These are phyloP conservation scores for Scaptomyza pallida DNA, from an alignment of 1,140 invertebrate genomes.

Conservation along the genomic window DNA sequence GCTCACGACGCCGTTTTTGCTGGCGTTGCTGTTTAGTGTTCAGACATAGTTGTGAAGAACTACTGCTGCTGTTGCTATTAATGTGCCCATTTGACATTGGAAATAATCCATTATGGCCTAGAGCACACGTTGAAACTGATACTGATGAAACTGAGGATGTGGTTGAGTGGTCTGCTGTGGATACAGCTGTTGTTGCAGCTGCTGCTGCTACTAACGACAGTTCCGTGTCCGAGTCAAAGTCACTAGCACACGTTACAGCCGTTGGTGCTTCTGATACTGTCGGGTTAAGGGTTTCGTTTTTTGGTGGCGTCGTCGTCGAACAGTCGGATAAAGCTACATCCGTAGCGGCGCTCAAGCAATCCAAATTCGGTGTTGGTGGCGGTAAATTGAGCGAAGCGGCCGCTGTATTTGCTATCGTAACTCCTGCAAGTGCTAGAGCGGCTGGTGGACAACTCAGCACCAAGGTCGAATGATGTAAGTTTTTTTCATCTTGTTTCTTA, in stretches of 20 bases:
- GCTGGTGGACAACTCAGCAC: constrained; percentile 5
- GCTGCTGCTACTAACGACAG: constrained; percentile 73
- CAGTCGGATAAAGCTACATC: constrained; percentile 35
- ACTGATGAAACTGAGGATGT: constrained; percentile 36
- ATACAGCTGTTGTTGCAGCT: constrained; percentile 31
- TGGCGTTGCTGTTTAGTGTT: constrained; percentile 89
- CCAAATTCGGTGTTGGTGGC: constrained; percentile 51
- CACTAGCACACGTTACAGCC: constrained; percentile 57
- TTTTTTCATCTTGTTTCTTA: constrained; percentile 15
- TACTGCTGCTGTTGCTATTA: constrained; percentile 33
- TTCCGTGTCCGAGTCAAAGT: constrained; percentile 80
- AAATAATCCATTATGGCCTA: constrained; percentile 13
- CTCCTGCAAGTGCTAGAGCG: constrained; percentile 6
- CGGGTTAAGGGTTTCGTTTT: constrained; percentile 15
- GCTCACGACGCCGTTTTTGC: constrained; percentile 92
- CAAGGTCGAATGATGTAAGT: not conserved
- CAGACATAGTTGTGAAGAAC: constrained; percentile 61
- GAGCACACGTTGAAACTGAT: constrained; percentile 12
- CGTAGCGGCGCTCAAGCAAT: constrained; percentile 8
- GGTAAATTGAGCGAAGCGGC: constrained; percentile 50
- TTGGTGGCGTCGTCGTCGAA: constrained; percentile 28
- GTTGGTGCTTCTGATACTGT: constrained; percentile 14
- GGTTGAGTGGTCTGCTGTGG: constrained; percentile 32
- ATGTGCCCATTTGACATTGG: constrained; percentile 32
- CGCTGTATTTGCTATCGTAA: constrained; percentile 21